Conservation (phyloP, 2,888 invertebrate genomes). For the Pantelozetes paolii region DNA sequence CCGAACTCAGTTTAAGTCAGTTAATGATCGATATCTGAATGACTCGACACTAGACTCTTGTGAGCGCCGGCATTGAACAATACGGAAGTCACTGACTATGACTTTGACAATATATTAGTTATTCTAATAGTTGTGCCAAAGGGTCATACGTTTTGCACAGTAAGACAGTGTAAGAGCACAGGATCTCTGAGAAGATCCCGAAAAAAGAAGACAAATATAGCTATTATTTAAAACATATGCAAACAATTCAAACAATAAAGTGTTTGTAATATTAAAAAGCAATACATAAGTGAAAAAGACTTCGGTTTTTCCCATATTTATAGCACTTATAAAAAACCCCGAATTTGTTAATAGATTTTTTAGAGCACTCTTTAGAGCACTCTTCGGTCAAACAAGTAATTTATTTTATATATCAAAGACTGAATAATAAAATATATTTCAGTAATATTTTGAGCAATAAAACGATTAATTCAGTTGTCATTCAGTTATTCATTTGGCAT, state of each 20-base stretch:
- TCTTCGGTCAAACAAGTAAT: not conserved
- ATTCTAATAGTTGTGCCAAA: slow-evolving; percentile 30
- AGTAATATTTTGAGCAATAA: not conserved
- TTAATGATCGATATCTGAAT: slow-evolving; percentile 33
- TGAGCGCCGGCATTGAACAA: slow-evolving; percentile 13
- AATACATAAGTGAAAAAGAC: no score
- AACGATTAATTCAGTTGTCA: slow-evolving; percentile 15
- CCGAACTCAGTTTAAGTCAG: not conserved
- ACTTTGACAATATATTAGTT: slow-evolving; percentile 20
- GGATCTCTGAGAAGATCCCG: not conserved
- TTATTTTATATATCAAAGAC: not conserved
- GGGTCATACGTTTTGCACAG: slow-evolving; percentile 31
- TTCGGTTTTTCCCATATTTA: no score
- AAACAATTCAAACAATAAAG: not conserved
- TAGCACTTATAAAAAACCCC: no score
- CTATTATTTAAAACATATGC: not conserved
- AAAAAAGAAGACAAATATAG: not conserved
- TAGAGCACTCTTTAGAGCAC: no score
- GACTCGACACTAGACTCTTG: not conserved
- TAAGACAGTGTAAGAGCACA: not conserved
- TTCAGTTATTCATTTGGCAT: not conserved
- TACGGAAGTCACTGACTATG: slow-evolving; percentile 26
- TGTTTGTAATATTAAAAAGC: no score
- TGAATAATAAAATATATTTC: not conserved
- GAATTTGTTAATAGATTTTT: no score